phyloP scores from a whole-genome alignment of 2,888 invertebrate species.

The Campoletis raptor region DNA sequence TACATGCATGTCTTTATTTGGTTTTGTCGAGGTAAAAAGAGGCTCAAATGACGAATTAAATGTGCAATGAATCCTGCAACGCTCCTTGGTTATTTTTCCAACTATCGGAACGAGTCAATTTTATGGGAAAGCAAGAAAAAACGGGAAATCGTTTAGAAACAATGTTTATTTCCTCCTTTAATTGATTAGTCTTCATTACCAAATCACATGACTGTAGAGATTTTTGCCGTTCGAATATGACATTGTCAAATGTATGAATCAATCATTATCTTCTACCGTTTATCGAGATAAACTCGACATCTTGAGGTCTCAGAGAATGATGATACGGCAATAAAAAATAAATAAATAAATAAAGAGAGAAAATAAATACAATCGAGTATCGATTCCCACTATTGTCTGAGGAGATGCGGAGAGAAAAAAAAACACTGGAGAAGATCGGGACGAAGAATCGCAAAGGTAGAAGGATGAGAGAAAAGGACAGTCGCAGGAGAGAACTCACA shows the following conservation, averaged over 20 bases:
- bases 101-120: neutral
- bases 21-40: neutral
- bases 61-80: neutral
- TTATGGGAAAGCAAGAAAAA: neutral
- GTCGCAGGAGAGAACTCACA: constrained; percentile 54
- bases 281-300: constrained; percentile 37
- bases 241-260: neutral
- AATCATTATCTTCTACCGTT: constrained; percentile 28
- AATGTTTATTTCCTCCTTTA: neutral
- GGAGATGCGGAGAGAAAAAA: constrained; percentile 19
- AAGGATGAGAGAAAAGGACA: constrained; percentile 47
- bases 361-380: constrained; percentile 40
- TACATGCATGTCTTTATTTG: constrained; percentile 4
- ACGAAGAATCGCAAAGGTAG: constrained; percentile 32
- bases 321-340: neutral
- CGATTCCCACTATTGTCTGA: constrained; percentile 61
- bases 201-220: neutral
- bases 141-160: neutral
- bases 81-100: neutral
- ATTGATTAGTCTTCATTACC: neutral
- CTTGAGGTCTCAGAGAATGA: constrained; percentile 26
- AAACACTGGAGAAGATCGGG: neutral
- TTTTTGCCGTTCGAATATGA: neutral
- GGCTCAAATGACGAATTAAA: constrained; percentile 27
- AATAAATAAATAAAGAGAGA: neutral